phyloP scores from a whole-genome alignment of 2,888 invertebrate genomes.

The Noctuana brunneofusca region DNA sequence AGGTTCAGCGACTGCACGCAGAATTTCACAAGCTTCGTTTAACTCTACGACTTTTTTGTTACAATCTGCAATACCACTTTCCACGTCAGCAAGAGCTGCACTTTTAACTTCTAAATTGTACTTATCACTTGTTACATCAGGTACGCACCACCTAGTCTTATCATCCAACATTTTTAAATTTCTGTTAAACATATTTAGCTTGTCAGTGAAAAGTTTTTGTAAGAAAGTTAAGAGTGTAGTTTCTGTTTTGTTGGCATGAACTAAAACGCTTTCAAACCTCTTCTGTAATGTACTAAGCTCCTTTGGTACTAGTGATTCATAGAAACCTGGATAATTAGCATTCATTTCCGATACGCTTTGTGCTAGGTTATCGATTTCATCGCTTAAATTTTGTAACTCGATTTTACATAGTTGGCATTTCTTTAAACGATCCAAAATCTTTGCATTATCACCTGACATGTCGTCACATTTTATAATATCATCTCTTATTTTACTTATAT shows the following conservation, averaged over 20 bases:
- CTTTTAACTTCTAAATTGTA: constrained; percentile 96
- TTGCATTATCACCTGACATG: constrained; percentile 92
- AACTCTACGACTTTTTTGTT: constrained; percentile 85
- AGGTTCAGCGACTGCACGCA: constrained; percentile 88
- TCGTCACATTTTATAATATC: constrained; percentile 95
- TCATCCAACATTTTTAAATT: constrained; percentile 92
- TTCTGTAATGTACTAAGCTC: constrained; percentile 93
- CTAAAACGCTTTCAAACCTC: constrained; percentile 89
- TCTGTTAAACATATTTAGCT: constrained; percentile 90
- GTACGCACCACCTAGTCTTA: constrained; percentile 95
- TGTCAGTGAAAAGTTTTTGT: constrained; percentile 93
- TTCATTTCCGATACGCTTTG: constrained; percentile 88
- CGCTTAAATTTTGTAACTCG: constrained; percentile 87
- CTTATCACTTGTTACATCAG: constrained; percentile 93
- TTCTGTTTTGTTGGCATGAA: constrained; percentile 92
- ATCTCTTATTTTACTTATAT: constrained; percentile 89
- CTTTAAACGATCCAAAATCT: constrained; percentile 90
- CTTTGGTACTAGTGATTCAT: constrained; percentile 89
- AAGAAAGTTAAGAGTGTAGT: constrained; percentile 90
- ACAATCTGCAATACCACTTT: constrained; percentile 88
- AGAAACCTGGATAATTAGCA: constrained; percentile 89
- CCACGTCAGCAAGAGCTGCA: constrained; percentile 89
- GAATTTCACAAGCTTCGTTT: constrained; percentile 86
- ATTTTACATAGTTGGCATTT: constrained; percentile 88
- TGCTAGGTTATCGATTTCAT: constrained; percentile 86